These are phyloP conservation scores for Polypterus bichir DNA, from an alignment of 2,113 vertebrate genomes.

Conservation along the genomic window DNA sequence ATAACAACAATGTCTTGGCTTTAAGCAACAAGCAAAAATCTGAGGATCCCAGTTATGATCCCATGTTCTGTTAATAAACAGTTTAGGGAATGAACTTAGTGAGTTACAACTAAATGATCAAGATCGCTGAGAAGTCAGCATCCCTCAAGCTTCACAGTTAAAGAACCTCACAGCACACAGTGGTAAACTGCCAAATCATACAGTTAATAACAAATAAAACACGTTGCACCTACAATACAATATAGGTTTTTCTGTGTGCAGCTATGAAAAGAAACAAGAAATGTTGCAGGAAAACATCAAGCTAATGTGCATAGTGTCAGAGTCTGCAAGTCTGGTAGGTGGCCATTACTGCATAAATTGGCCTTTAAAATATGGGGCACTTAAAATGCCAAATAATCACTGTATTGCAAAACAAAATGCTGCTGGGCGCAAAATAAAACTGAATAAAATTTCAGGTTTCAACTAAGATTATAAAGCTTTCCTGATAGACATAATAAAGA, in stretches of 20 bases:
- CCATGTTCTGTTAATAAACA: no score
- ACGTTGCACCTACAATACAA: neutral
- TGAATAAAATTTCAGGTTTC: neutral
- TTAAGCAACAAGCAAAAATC: no score
- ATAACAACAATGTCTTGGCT: no score
- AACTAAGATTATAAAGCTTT: constrained; percentile 3
- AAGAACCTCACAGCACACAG: no score
- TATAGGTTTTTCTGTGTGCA: neutral
- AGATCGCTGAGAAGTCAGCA: no score
- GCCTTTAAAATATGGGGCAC: neutral
- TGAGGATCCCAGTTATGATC: no score
- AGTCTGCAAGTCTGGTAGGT: neutral
- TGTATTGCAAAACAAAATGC: neutral
- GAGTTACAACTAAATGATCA: no score
- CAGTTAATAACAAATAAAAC: neutral
- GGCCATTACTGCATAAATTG: neutral
- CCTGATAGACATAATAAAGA: neutral
- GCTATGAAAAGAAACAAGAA: neutral
- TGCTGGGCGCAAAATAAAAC: neutral
- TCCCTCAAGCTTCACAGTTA: no score
- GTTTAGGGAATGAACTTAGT: no score
- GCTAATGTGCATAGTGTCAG: neutral
- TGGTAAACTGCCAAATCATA: no score
- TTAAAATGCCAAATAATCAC: neutral
- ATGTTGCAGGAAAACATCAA: neutral